These are phyloP conservation scores for Heliocidaris erythrogramma DNA, from an alignment of 35 echinoderm and acorn worm species.

Conservation along the genomic window DNA sequence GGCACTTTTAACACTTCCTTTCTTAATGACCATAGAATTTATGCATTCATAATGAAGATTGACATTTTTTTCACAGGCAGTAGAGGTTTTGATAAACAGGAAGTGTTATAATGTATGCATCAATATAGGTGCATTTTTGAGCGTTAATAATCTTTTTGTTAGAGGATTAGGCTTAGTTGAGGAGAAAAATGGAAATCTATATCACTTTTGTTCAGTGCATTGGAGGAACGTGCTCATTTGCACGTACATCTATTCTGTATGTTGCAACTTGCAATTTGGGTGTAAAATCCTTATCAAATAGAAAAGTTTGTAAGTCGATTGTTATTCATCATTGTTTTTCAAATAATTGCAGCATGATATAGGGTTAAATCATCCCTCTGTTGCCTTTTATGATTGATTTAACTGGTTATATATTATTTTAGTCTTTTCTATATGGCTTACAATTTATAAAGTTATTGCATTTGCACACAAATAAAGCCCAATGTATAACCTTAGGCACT, in stretches of 20 bases:
- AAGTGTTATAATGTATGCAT: not conserved
- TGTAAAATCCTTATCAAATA: too few species aligned
- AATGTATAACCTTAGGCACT: too few species aligned
- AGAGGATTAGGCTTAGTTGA: not conserved
- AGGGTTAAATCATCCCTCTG: too few species aligned
- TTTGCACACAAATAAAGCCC: too few species aligned
- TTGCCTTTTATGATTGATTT: too few species aligned
- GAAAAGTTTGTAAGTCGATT: too few species aligned
- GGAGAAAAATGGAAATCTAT: conserved; percentile 13
- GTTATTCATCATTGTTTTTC: too few species aligned
- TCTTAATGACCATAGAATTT: not conserved
- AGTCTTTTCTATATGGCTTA: too few species aligned
- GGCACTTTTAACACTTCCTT: not conserved
- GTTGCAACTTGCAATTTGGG: not conserved
- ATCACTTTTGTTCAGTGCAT: not conserved
- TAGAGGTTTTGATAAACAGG: not conserved
- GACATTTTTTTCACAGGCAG: not conserved
- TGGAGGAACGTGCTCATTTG: not conserved
- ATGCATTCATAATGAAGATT: not conserved
- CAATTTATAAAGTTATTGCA: too few species aligned
- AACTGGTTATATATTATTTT: too few species aligned
- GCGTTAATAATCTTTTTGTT: not conserved
- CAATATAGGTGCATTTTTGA: not conserved
- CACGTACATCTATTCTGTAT: not conserved
- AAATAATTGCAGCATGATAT: too few species aligned